Base-by-base conservation (phyloP, 1,140 invertebrate genomes). In the Goniozus legneri region DNA sequence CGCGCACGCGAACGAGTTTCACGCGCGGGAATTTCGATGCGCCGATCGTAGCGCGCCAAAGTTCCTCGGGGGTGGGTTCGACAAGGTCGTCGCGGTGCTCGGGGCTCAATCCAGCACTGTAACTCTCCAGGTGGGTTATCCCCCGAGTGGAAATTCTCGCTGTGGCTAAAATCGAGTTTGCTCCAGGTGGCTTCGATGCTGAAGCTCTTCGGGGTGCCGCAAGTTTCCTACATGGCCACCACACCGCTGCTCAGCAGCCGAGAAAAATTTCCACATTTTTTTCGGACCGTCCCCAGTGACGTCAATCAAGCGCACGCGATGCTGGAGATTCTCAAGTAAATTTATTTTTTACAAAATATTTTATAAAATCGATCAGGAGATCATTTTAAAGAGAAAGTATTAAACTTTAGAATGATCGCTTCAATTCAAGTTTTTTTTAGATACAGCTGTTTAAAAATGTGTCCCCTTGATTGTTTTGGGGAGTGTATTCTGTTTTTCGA, bases 181-280 rank as follows among this genome's bases (percentile, higher is more conserved):
- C 64, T 60, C 8, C 66, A 82, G 76, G 65, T 83, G 8, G 82
- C 81, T 8, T 80, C 77, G 46, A 67, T 83, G 48, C 57, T 83
- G 15, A 59, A 78, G 15, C 58, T 83, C 6, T 82, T 83, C 56
- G 54, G 75, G 39, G 70, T 82, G 3, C 81, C 81, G 3, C 81
- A 83, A 67, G 77, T 84, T 49, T 83, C 82, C 3, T 84, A 82
- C 61, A 77, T 81, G 58, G 79, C 80, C 3, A 82, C 79, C 3
- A 77, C 80, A n/a, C 75, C 80, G 1, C 72, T 77, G 2, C 69
- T 84, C 3, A 81, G 79, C 58, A 78, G 79, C 56, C 70, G 73
- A 33, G 72, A 78, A 18, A 71, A 71, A 34, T 84, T 77, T 56
- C 79, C 80, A 1, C 80, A 80, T 45, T 84, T 84, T 57, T 82